Conservation (phyloP, 2,888 invertebrate species). For the Apantesis nais region DNA sequence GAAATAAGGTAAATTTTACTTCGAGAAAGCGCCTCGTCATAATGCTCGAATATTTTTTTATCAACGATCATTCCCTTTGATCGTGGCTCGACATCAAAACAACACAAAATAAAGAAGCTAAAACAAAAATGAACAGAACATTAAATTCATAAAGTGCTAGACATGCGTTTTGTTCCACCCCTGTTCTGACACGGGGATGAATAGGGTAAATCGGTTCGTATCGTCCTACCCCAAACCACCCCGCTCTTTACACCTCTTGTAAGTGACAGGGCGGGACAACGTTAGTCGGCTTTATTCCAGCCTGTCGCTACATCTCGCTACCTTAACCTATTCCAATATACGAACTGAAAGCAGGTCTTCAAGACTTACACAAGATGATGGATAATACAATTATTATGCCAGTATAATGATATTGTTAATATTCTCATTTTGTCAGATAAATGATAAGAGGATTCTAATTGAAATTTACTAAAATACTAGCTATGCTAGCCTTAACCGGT, state of each 20-base stretch:
- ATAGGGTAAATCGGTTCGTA: constrained; percentile 17
- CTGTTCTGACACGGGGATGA: constrained; percentile 21
- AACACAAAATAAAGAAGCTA: constrained; percentile 15
- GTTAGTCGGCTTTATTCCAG: constrained; percentile 8
- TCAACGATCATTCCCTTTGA: constrained; percentile 2
- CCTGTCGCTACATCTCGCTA: not conserved
- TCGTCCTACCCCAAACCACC: constrained; percentile 1
- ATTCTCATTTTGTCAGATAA: not conserved
- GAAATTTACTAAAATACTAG: no score
- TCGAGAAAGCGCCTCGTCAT: not conserved
- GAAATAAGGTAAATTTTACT: not conserved
- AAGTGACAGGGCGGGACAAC: constrained; percentile 22
- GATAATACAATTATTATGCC: not conserved
- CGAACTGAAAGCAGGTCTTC: not conserved
- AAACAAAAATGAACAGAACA: constrained; percentile 23
- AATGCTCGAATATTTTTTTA: constrained; percentile 2
- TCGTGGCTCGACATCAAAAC: constrained; percentile 8
- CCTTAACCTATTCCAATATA: constrained; percentile 7
- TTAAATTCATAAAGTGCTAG: constrained; percentile 19
- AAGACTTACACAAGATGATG: not conserved
- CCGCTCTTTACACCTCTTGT: constrained; percentile 15
- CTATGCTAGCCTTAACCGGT: no score
- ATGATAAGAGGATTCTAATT: not conserved
- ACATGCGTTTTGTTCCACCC: constrained; percentile 19
- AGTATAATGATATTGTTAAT: not conserved